Base-by-base conservation (phyloP, 2,797 vertebrate genomes). In the Decapterus maruadsi region DNA sequence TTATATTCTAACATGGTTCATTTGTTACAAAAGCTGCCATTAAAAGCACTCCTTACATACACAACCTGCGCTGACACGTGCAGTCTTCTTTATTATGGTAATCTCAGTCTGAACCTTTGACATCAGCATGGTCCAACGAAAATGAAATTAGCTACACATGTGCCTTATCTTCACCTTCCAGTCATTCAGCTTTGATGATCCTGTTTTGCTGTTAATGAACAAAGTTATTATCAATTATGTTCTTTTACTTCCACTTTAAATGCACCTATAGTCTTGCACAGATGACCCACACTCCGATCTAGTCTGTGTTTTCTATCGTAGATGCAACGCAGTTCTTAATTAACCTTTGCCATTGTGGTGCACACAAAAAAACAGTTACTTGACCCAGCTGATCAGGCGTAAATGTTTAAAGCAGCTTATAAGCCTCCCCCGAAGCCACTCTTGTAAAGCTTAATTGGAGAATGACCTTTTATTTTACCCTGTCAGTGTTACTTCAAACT, bases 371-470 rank as follows among this genome's bases (percentile, higher is more conserved):
- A 20, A 17, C 29, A 50, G 20, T 78, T 8, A 62, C 20, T 62
- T 34, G 19, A 64, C 14, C 43, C n/a, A 36, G 46, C 14, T 60
- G 22, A 22, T 31, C 56, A 46, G 19, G 53, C 56, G 56, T 42
- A 34, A 43, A 2, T 46, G 26, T 62, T 76, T 36, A 72, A 42
- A 58, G 53, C 16, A 56, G 9, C 20, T 60, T 34, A 16, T 6
- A 70, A 70, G 16, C 16, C 14, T 50, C 12, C 19, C 48, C 2
- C 50, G 1, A 26, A 26, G 26, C 26, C 26, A 26, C 26, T 3
- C 26, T 53, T 71, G 45, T 81, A 26, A 71, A 31, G 36, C 16
- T 57, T 66, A 54, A 77, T 55, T 69, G 19, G 64, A 56, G 64
- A 46, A 10, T 12, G 17, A 69, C 59, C 60, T 13, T 62, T 29